A percentile compares a stretch with the other conserved stretches of the same genome.
phyloP scores from a whole-genome alignment of 2,888 invertebrate genomes.

The Proisotoma minuta region DNA sequence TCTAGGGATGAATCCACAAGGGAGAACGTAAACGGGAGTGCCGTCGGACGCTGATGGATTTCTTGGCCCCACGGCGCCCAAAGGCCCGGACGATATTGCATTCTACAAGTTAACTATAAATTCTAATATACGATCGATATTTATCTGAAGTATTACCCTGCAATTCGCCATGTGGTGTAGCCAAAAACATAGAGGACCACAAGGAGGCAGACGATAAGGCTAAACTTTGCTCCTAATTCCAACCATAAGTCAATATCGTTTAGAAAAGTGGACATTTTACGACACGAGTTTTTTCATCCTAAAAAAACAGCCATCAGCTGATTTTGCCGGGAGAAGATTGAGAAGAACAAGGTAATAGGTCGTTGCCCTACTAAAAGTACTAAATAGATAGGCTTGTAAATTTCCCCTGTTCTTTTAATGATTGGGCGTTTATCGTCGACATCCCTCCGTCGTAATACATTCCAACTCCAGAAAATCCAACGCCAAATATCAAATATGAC shows the following conservation, averaged over 20 bases:
- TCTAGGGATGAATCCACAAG: constrained; percentile 18
- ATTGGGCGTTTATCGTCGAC: too few species aligned
- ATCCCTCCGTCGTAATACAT: too few species aligned
- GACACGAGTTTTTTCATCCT: too few species aligned
- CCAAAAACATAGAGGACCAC: constrained; percentile 35
- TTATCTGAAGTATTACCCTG: constrained; percentile 22
- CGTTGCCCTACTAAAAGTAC: too few species aligned
- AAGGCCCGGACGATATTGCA: constrained; percentile 35
- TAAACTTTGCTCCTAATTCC: constrained; percentile 32
- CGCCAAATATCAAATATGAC: too few species aligned
- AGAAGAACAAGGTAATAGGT: too few species aligned
- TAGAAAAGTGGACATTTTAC: too few species aligned
- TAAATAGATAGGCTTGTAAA: too few species aligned
- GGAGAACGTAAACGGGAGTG: constrained; percentile 33
- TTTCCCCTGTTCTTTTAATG: too few species aligned
- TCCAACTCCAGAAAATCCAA: too few species aligned
- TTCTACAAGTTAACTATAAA: constrained; percentile 20
- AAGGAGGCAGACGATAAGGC: constrained; percentile 30
- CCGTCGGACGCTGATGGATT: constrained; percentile 35
- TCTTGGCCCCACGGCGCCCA: constrained; percentile 30
- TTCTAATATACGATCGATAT: not conserved
- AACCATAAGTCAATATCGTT: constrained; percentile 19
- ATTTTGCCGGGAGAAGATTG: too few species aligned
- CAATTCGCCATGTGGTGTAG: constrained; percentile 31
- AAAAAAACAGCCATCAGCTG: too few species aligned